Base-by-base conservation (phyloP, 2,888 invertebrate genomes). In the Agrypnus murinus region DNA sequence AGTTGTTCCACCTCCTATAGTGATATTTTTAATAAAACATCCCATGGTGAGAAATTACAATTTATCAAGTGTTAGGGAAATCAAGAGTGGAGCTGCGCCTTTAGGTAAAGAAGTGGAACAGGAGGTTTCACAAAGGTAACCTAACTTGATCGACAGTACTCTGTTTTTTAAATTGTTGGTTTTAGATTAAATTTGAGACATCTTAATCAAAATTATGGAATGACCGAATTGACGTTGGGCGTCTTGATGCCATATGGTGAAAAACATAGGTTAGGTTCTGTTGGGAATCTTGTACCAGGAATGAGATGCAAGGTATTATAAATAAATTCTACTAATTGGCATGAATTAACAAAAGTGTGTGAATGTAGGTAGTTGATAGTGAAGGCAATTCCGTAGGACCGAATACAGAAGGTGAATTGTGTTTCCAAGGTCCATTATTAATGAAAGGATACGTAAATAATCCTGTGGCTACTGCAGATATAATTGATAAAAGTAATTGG, bases 381-480 rank as follows among this genome's bases (percentile, higher is more conserved):
- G 90, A 88, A 0, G 92, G 92, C 0, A 86, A 88, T 77, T 80
- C 86, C 1, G 80, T 93, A 48, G 92, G 92, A 0, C 88, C 92
- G 0, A 86, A 90, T 71, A 81, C 92, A 81, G 89, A 90, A 70
- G 96, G 95, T 0, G 95, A 95, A 88, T 88, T 97, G 70, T 92
- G 93, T 83, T 91, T 96, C 88, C 88, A 90, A 46, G 97, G 97
- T 10, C 91, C 97, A 25, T 93, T 96, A 81, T 89, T 97, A 5
- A 95, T 95, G 84, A 97, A 97, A 96, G 97, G 97, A 0, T 98
- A 98, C 80, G 87, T 97, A 46, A 87, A 90, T 74, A 90, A 92
- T 58, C 88, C 89, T 45, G 92, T 91, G 71, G 95, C 96, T 85
- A 95, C 96, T 0, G 86, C 85, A 32, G 94, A 92, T 67, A 86